Percentiles rank a stretch among this genome's conserved stretches.
Conservation (phyloP, 2,797 vertebrate species). For the Avahi laniger region DNA sequence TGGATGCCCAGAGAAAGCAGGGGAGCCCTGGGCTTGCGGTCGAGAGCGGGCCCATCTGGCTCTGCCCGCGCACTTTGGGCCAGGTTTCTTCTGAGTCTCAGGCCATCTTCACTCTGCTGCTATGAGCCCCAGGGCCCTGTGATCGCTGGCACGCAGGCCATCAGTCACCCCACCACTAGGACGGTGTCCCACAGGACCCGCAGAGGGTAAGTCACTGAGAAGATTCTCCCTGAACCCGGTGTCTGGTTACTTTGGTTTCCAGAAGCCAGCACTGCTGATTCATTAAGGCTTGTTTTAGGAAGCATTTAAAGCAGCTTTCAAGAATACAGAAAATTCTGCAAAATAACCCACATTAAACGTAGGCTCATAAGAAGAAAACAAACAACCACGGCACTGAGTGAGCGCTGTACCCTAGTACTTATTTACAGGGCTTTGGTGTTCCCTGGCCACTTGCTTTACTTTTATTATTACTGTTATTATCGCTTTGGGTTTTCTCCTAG, state of each 20-base stretch:
- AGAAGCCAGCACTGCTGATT: not conserved
- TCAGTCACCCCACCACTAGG: accelerated
- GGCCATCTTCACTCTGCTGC: not conserved
- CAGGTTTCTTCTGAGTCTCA: not conserved
- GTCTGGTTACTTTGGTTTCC: not conserved
- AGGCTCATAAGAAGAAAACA: not conserved
- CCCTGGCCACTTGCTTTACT: not conserved
- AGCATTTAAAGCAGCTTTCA: not conserved
- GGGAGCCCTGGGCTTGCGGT: not conserved
- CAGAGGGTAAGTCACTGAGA: not conserved
- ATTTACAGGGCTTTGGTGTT: not conserved
- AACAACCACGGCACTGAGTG: too few relatives aligned
- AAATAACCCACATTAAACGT: not conserved
- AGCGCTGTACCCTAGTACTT: not conserved
- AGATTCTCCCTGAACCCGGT: not conserved
- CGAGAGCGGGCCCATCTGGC: not conserved
- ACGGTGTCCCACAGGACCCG: accelerated
- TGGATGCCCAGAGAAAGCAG: not conserved
- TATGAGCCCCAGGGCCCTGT: not conserved
- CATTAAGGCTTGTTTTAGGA: not conserved
- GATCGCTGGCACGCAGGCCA: not conserved
- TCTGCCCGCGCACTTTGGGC: not conserved
- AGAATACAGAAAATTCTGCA: not conserved
- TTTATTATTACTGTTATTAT: not conserved
- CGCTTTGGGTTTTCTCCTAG: not conserved